Base-by-base conservation (phyloP, 2,888 invertebrate genomes). In the Trichogramma dendrolimi region DNA sequence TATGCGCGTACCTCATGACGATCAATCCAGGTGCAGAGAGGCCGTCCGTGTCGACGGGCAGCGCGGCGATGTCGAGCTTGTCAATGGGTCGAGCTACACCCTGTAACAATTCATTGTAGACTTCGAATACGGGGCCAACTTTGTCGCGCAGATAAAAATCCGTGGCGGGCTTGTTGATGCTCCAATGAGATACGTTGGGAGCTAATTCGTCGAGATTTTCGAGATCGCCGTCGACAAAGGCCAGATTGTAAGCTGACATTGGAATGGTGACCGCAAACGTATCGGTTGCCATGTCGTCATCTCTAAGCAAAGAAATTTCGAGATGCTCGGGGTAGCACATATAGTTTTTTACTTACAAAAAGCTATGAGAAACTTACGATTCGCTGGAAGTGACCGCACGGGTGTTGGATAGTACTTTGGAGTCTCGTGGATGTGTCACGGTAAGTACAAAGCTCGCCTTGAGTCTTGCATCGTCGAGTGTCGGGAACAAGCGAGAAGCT, bases 371-470 rank as follows among this genome's bases (percentile, higher is more conserved):
- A 64, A 73, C 76, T 72, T 63, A 76, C 76, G 62, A 58, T 6
- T 69, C 63, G 6, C 55, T 68, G 14, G 69, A 67, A 41, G 49
- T 70, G 46, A 81, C 79, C 5, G 84, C 71, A n/a, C 87, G 89
- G 86, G 87, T 89, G 71, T 91, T 91, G 38, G 89, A 87, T 27
- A 90, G 77, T 1, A 85, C 86, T 41, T 83, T 84, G 78, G 87
- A 81, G 70, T 86, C 86, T 49, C 83, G 78, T 14, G 83, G 82
- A 70, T 88, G 85, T 4, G 87, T 85, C 38, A 91, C 84, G 57
- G 87, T 88, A 71, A 92, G 84, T 72, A 87, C 86, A 76, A 91
- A 91, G 67, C 83, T 83, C 10, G 91, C 88, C 80, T 91, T 91
- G 73, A 89, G 86, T 8, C 85, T 85, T 0, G 90, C 88, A 71